A percentile compares a stretch with the other conserved stretches of the same genome.
These are phyloP conservation scores for Agonopterix subpropinquella DNA, from an alignment of 2,888 invertebrate species.

Conservation along the genomic window DNA sequence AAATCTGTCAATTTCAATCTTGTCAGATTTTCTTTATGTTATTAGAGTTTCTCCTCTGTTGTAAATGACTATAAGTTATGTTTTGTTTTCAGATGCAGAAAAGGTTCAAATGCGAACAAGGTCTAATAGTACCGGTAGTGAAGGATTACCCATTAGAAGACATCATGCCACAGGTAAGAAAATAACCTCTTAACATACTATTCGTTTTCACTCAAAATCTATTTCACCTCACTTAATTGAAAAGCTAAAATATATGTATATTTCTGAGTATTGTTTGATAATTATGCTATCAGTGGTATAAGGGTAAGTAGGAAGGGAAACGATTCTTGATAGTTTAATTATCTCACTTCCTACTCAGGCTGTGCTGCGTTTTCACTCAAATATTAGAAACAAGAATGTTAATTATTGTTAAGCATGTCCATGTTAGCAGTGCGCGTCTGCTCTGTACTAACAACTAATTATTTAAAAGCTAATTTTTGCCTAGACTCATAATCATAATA, in stretches of 20 bases:
- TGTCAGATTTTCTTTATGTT: too few species aligned
- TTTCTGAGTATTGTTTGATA: neutral
- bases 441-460: too few species aligned
- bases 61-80: neutral
- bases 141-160: constrained; percentile 75
- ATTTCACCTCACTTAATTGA: too few species aligned
- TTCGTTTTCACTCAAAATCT: too few species aligned
- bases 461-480: too few species aligned
- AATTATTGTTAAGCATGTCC: neutral
- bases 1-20: too few species aligned
- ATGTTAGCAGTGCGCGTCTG: neutral
- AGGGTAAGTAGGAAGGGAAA: neutral
- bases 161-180: constrained; percentile 72
- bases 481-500: too few species aligned
- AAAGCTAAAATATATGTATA: neutral
- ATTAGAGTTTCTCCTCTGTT: too few species aligned
- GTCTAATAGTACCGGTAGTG: constrained; percentile 74
- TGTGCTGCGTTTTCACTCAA: constrained; percentile 22
- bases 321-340: neutral
- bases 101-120: constrained; percentile 74
- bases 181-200: neutral
- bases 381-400: neutral
- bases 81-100: constrained; percentile 59
- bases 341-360: constrained; percentile 8
- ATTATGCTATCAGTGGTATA: neutral